Percentiles rank a stretch among this genome's conserved stretches.
Evolutionary conservation across 2,113 vertebrate genomes (phyloP).

Genomic region (Psilopsiagon aurifrons): DNA sequence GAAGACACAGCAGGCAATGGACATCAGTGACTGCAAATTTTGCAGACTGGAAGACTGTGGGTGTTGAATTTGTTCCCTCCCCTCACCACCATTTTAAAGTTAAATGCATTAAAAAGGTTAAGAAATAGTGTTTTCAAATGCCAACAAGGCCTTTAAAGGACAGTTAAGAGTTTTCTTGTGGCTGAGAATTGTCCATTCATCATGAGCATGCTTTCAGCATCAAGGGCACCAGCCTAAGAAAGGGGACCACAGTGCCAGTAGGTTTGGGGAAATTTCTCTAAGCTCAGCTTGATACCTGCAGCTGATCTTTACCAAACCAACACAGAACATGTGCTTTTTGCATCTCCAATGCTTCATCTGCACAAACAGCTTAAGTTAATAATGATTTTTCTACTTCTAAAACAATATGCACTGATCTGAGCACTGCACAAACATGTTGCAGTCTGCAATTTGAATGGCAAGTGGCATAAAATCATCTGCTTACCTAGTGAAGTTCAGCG

Average conservation of each 20-base stretch:
- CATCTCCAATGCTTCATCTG: background rate
- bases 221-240: background rate
- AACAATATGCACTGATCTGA: background rate
- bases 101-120: background rate
- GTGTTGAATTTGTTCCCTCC: background rate
- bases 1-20: background rate
- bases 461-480: background rate
- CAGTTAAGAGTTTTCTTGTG: background rate
- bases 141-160: background rate
- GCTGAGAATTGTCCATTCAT: background rate
- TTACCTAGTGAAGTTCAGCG: background rate
- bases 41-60: background rate
- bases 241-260: background rate
- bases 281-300: background rate
- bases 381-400: background rate
- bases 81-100: background rate
- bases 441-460: background rate
- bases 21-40: background rate
- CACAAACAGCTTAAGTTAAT: background rate
- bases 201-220: background rate
- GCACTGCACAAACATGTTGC: rapidly evolving
- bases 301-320: background rate
- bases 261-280: background rate
- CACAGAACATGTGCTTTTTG: background rate
- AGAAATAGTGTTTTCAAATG: background rate